phyloP scores from a whole-genome alignment of 2,888 invertebrate species.

The Meta bourneti region DNA sequence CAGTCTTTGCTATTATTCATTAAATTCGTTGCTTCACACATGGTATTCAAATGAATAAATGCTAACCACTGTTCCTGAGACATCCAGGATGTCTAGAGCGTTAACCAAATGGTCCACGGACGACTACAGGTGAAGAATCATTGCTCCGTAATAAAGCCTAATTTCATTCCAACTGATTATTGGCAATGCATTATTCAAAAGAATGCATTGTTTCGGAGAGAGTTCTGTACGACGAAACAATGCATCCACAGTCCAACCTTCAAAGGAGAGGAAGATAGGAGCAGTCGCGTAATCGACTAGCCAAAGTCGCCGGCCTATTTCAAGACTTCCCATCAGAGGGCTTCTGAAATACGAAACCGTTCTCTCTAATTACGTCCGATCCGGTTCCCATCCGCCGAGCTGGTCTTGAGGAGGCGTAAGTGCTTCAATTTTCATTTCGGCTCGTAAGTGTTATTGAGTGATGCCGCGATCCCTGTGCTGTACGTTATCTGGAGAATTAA shows the following conservation, averaged over 20 bases:
- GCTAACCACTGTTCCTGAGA: no score
- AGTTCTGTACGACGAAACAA: no score
- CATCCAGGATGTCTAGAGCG: no score
- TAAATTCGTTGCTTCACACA: no score
- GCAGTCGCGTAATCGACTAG: background rate
- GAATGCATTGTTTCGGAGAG: no score
- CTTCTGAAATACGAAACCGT: background rate
- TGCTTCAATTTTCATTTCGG: background rate
- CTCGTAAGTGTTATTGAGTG: background rate
- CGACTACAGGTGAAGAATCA: background rate
- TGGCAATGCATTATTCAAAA: background rate
- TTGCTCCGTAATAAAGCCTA: background rate
- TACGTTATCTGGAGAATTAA: background rate
- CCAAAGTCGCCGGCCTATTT: background rate
- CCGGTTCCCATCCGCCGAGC: background rate
- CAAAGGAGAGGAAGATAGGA: background rate
- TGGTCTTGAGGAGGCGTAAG: background rate
- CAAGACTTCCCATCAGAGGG: background rate
- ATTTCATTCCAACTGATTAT: conserved; percentile 1
- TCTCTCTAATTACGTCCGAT: background rate
- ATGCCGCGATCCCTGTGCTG: background rate
- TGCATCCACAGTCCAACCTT: no score
- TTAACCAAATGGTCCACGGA: no score
- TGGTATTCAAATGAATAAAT: no score
- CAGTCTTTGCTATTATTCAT: no score